Base-by-base conservation (phyloP, 1,140 invertebrate genomes). In the Scaptomyza hsui region DNA sequence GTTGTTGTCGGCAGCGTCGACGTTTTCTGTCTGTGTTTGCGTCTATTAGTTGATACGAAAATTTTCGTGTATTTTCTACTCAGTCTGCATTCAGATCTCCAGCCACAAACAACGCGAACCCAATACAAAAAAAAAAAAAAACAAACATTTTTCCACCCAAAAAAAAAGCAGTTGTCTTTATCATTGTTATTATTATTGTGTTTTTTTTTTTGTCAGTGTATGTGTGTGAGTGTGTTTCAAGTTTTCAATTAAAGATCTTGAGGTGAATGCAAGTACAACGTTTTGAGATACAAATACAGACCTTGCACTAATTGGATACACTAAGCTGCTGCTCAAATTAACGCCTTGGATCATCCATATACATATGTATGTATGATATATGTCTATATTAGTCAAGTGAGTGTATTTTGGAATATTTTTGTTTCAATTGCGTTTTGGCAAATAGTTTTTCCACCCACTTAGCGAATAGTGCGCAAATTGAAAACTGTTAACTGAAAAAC, bases 71-170 rank as follows among this genome's bases (percentile, higher is more conserved):
- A 59, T 86, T 82, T 85, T 86, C 81, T 72, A 68, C 65, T 85
- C 81, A 85, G 81, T 85, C 81, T 86, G 81, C 75, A 68, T 85
- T 85, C 81, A 86, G 81, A 85, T 81, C 80, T 85, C 65, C 73
- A 74, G 48, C 77, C 42, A 86, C 77, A 65, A 16, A 52, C 12
- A 52, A 67, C 69, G 53, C 47, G 62, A 47, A 12, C 26, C n/a
- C n/a, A n/a, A n/a, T 19, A 26, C 10, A 53, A 44, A 44, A 3
- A 16, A 59, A 49, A n/a, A n/a, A n/a, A n/a, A n/a, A n/a, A n/a
- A 53, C 41, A 52, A 59, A 49, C 7, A 60, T 10, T 62, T 26
- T 7, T 1, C 19, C 19, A 1, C 2, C 24, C 41, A 29, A 32
- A 42, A 57, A 56, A n/a, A n/a, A n/a, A n/a, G n/a, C n/a, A n/a